A percentile compares a stretch with the other conserved stretches of the same genome.
Conservation (phyloP, 2,113 vertebrate genomes). For the Calyptommatus sinebrachiatus region DNA sequence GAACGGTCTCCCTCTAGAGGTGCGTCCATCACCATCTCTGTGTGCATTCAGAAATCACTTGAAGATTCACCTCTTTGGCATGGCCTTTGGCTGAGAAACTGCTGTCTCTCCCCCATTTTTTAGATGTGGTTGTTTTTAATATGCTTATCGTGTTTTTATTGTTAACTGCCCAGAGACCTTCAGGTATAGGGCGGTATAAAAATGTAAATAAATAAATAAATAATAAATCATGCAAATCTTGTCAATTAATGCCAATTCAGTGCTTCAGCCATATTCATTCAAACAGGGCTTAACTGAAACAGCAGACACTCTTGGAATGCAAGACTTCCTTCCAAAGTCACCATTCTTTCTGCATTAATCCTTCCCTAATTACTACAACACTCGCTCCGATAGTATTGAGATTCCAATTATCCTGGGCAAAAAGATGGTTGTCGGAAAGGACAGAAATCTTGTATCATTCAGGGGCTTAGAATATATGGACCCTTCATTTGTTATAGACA, state of each 20-base stretch:
- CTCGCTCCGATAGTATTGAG: constrained; percentile 10
- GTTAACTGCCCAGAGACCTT: no score
- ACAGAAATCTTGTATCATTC: background rate
- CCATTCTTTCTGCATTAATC: fast-evolving
- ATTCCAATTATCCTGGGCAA: background rate
- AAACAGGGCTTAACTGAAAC: background rate
- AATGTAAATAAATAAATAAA: no score
- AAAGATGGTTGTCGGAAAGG: background rate
- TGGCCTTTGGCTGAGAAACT: no score
- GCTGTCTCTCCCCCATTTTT: no score
- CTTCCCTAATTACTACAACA: constrained; percentile 14
- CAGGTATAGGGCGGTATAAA: no score
- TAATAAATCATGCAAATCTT: background rate
- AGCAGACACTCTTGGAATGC: background rate
- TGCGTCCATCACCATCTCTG: no score
- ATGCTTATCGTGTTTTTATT: no score
- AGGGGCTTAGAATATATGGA: background rate
- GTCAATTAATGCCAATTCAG: background rate
- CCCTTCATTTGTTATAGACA: constrained; percentile 1
- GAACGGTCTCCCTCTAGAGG: no score
- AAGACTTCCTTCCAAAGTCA: background rate
- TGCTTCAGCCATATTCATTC: background rate
- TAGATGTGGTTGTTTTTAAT: no score
- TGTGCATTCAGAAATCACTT: no score
- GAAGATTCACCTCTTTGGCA: no score